These are phyloP conservation scores for Aphelinus atriplicis DNA, from an alignment of 1,140 invertebrate species.

Conservation along the genomic window DNA sequence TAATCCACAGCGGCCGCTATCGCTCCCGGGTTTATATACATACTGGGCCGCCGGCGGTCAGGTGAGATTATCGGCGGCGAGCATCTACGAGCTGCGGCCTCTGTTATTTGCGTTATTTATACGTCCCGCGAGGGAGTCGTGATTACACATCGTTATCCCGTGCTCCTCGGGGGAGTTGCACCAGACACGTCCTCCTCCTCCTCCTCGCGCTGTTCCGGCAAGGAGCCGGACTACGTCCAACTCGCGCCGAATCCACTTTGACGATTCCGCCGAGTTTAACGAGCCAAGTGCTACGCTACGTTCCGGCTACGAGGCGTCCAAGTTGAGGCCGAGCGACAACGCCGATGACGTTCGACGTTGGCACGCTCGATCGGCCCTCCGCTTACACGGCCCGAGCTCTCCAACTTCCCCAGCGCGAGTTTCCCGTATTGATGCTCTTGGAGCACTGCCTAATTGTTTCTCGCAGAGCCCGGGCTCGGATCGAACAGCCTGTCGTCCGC, in stretches of 20 bases:
- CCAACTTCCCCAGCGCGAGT: conserved; percentile 4
- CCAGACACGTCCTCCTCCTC: not conserved
- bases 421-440: not conserved
- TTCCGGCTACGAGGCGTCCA: too few relatives aligned
- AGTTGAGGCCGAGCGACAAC: too few relatives aligned
- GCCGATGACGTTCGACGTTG: conserved; percentile 14
- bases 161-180: conserved; percentile 15
- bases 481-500: too few relatives aligned
- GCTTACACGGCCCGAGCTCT: not conserved
- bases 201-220: not conserved
- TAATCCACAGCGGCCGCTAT: not conserved
- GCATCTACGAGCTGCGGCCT: conserved; percentile 27
- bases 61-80: conserved; percentile 15
- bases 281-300: conserved; percentile 4
- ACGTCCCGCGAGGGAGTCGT: conserved; percentile 42
- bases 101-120: conserved; percentile 48
- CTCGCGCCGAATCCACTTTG: conserved; percentile 9
- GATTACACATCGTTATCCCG: conserved; percentile 50
- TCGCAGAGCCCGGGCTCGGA: too few relatives aligned
- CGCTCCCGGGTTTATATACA: not conserved
- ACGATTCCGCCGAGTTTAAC: conserved; percentile 31
- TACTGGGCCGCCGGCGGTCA: not conserved
- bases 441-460: conserved; percentile 13
- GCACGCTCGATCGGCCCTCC: conserved; percentile 6
- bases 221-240: conserved; percentile 17